Evolutionary conservation across 2,797 vertebrate species (phyloP).

Genomic region (Okamejei kenojei): DNA sequence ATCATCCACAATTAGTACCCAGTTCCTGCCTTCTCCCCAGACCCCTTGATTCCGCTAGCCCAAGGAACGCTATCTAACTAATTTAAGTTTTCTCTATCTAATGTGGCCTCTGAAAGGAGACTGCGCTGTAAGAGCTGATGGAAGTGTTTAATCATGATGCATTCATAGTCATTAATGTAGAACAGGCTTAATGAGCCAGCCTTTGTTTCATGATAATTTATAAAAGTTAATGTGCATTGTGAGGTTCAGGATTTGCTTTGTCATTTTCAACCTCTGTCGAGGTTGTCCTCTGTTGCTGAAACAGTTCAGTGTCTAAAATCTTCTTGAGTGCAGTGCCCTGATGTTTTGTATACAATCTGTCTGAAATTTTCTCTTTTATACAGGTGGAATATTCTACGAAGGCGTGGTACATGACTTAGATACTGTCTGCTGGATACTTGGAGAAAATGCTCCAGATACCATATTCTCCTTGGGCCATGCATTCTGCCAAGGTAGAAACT

Average conservation of each 20-base stretch:
- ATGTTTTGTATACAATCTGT: neutral
- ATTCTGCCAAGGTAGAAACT: slow-evolving; percentile 48
- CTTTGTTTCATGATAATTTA: neutral
- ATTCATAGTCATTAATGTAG: neutral
- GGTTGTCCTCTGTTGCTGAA: slow-evolving; percentile 39
- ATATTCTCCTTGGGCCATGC: slow-evolving; percentile 50
- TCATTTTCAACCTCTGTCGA: neutral
- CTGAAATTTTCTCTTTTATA: neutral
- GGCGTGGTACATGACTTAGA: slow-evolving; percentile 46
- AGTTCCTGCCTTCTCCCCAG: no score
- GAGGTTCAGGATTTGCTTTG: neutral
- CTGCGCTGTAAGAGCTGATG: neutral
- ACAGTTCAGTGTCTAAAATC: neutral
- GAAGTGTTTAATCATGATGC: neutral
- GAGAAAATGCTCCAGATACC: slow-evolving; percentile 46
- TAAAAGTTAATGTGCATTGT: neutral
- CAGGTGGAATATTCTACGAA: slow-evolving; percentile 49
- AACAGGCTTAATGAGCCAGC: neutral
- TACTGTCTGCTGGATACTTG: slow-evolving; percentile 45
- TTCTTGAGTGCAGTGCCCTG: neutral
- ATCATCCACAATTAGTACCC: no score
- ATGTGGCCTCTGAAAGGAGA: neutral
- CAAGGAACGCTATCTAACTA: no score
- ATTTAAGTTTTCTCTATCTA: no score
- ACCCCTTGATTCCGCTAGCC: no score